Conservation (phyloP, 2,888 invertebrate genomes). For the Acleris laterana region DNA sequence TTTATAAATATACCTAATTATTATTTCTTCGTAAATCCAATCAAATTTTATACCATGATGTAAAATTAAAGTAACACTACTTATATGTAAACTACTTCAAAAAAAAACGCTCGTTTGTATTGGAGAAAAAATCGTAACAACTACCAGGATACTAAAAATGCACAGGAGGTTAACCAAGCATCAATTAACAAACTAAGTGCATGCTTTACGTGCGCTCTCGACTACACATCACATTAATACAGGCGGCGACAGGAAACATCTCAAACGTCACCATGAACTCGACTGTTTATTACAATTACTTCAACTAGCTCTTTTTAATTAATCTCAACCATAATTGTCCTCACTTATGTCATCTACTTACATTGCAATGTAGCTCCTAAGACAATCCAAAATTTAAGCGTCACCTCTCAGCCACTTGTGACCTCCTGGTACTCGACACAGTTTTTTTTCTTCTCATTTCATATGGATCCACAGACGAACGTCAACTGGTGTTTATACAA, state of each 20-base stretch:
- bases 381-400: slow-evolving; percentile 11
- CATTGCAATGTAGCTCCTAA: slow-evolving; percentile 4
- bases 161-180: background rate
- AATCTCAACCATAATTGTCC: background rate
- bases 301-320: background rate
- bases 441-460: slow-evolving; percentile 27
- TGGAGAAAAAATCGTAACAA: too few species aligned
- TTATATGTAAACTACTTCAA: too few species aligned
- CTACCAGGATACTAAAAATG: slow-evolving; percentile 9
- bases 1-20: too few species aligned
- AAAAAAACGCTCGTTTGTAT: too few species aligned
- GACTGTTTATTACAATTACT: background rate
- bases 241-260: slow-evolving; percentile 1
- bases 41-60: too few species aligned
- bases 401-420: slow-evolving; percentile 14
- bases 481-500: slow-evolving; percentile 15
- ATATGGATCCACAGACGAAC: slow-evolving; percentile 9
- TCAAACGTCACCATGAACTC: background rate
- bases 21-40: too few species aligned
- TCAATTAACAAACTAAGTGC: background rate
- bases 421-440: slow-evolving; percentile 12
- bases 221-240: background rate
- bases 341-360: slow-evolving; percentile 13
- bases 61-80: too few species aligned
- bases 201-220: background rate